phyloP scores from a whole-genome alignment of 1,140 invertebrate genomes.

The Ridgeia piscesae region DNA sequence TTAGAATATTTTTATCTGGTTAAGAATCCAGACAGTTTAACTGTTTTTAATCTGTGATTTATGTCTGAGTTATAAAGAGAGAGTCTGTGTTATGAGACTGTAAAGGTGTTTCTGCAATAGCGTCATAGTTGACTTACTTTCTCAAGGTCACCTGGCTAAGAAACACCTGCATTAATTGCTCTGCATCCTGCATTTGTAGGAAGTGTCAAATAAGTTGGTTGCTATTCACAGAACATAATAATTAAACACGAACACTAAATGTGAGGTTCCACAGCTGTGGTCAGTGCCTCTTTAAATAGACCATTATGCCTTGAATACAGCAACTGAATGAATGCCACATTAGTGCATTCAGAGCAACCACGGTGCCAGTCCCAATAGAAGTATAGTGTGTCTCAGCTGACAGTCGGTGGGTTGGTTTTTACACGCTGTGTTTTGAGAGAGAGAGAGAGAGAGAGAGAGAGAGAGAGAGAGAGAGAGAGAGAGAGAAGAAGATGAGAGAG shows the following conservation, averaged over 20 bases:
- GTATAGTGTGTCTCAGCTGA: not conserved
- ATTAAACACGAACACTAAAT: not conserved
- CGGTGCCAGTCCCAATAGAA: not conserved
- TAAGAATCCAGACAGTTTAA: not conserved
- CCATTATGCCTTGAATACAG: not conserved
- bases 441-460: no score
- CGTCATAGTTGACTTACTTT: not conserved
- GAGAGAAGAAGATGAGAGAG: no score
- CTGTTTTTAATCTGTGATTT: not conserved
- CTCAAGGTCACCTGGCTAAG: not conserved
- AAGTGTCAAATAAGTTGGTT: not conserved
- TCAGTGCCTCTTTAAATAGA: not conserved
- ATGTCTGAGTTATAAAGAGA: not conserved
- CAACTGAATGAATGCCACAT: not conserved
- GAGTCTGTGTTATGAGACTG: not conserved
- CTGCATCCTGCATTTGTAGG: not conserved
- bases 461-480: no score
- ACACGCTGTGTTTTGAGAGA: not conserved
- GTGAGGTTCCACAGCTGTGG: not conserved
- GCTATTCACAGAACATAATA: not conserved
- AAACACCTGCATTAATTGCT: not conserved
- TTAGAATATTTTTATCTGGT: not conserved
- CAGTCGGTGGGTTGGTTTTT: not conserved
- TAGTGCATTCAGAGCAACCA: not conserved
- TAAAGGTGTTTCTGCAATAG: not conserved